These are phyloP conservation scores for Gnathonemus longibarbis DNA, from an alignment of 2,113 vertebrate genomes.

Conservation along the genomic window DNA sequence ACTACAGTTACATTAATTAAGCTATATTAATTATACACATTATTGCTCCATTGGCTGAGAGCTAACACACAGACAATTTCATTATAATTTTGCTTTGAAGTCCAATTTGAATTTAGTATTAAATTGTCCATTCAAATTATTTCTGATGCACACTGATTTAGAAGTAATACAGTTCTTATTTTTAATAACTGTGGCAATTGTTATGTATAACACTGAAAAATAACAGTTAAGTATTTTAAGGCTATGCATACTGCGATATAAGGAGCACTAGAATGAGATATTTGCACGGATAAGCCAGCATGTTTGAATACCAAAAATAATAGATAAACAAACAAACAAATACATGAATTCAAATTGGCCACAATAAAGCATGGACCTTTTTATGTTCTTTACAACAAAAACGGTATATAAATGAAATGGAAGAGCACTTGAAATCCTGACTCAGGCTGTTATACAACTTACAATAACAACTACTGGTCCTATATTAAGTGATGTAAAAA, in stretches of 20 bases:
- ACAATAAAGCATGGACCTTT: background rate
- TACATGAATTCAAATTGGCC: background rate
- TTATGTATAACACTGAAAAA: background rate
- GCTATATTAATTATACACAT: background rate
- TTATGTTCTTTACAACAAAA: background rate
- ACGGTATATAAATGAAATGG: background rate
- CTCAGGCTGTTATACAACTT: background rate
- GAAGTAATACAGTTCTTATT: background rate
- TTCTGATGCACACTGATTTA: background rate
- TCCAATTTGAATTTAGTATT: background rate
- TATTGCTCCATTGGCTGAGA: background rate
- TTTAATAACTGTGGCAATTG: background rate
- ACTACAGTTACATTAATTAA: background rate
- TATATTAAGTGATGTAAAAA: background rate
- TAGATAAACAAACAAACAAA: background rate
- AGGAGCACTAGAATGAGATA: background rate
- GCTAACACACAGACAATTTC: background rate
- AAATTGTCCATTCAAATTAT: background rate
- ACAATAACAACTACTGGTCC: background rate
- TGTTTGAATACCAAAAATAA: background rate
- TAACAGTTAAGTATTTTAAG: background rate
- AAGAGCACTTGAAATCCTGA: background rate
- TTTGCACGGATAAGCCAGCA: background rate
- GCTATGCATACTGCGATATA: background rate
- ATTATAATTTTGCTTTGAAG: conserved; percentile 2